Percentiles rank a stretch among this genome's conserved stretches.
phyloP scores from a whole-genome alignment of 1,140 invertebrate genomes.

The Aphelenchoides fujianensis region DNA sequence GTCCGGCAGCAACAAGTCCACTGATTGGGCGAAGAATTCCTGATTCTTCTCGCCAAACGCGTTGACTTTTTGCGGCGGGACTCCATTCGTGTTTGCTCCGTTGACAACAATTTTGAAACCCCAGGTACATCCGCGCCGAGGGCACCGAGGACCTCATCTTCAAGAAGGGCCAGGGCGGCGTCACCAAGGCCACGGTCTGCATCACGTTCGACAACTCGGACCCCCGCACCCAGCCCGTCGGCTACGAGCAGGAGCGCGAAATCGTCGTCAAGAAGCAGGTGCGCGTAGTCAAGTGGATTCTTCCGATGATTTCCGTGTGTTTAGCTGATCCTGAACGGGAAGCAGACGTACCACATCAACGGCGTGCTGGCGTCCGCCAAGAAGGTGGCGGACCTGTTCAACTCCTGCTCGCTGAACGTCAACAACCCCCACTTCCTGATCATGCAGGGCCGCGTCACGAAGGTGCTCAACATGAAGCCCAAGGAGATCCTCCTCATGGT shows the following conservation, averaged over 20 bases:
- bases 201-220: slow-evolving; percentile 91
- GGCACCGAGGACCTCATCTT: slow-evolving; percentile 72
- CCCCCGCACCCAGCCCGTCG: slow-evolving; percentile 75
- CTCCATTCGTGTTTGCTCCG: too few species aligned
- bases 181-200: slow-evolving; percentile 91
- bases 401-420: slow-evolving; percentile 92
- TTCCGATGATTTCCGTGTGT: slow-evolving; percentile 17
- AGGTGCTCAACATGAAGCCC: slow-evolving; percentile 87
- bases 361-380: slow-evolving; percentile 84
- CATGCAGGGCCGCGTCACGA: slow-evolving; percentile 98
- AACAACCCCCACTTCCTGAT: slow-evolving; percentile 98
- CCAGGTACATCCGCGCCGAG: slow-evolving; percentile 18
- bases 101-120: too few species aligned
- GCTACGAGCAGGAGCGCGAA: slow-evolving; percentile 86
- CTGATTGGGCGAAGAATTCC: too few species aligned
- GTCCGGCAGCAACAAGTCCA: too few species aligned
- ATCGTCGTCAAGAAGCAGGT: slow-evolving; percentile 89
- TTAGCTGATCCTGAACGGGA: slow-evolving; percentile 69
- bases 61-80: too few species aligned
- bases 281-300: slow-evolving; percentile 24
- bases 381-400: slow-evolving; percentile 86
- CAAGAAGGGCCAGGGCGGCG: slow-evolving; percentile 91
- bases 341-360: slow-evolving; percentile 90
- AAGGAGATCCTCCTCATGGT: slow-evolving; percentile 88
- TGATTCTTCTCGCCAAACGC: too few species aligned